Percentiles rank a stretch among this genome's conserved stretches.
phyloP scores from a whole-genome alignment of 2,113 vertebrate species.

The Phocoena phocoena region DNA sequence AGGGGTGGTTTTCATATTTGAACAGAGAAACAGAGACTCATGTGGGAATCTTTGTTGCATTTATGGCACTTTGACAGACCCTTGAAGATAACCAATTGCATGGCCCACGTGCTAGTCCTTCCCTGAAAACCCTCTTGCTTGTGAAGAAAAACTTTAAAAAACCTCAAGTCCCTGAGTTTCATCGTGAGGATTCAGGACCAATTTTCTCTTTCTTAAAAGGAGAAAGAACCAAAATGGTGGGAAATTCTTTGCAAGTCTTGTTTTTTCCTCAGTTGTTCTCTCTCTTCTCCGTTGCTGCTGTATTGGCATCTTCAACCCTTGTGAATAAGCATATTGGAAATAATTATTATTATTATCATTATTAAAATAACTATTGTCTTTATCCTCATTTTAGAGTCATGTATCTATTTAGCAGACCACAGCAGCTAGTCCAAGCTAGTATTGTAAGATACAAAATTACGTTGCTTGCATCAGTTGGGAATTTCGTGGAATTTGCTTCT shows the following conservation, averaged over 20 bases:
- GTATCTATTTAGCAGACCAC: constrained; percentile 38
- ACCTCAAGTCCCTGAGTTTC: neutral
- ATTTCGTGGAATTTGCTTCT: constrained; percentile 78
- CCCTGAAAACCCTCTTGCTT: neutral
- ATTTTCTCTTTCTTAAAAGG: neutral
- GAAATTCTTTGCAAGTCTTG: neutral
- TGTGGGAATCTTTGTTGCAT: neutral
- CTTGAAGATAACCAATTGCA: neutral
- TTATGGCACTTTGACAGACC: neutral
- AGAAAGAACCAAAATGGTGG: neutral
- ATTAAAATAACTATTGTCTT: neutral
- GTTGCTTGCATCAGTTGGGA: constrained; percentile 68
- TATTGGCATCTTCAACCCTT: constrained; percentile 21
- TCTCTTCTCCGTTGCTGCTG: neutral
- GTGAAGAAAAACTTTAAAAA: neutral
- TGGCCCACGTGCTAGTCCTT: neutral
- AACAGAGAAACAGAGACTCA: neutral
- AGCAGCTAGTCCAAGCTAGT: neutral
- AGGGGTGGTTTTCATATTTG: neutral
- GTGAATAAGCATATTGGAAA: neutral
- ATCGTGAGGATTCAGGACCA: neutral
- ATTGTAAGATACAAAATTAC: constrained; percentile 38
- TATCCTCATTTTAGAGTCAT: neutral
- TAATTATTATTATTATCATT: neutral
- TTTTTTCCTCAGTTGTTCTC: fast-evolving